Base-by-base conservation (phyloP, 2,888 invertebrate species). In the Zaprionus bogoriensis region DNA sequence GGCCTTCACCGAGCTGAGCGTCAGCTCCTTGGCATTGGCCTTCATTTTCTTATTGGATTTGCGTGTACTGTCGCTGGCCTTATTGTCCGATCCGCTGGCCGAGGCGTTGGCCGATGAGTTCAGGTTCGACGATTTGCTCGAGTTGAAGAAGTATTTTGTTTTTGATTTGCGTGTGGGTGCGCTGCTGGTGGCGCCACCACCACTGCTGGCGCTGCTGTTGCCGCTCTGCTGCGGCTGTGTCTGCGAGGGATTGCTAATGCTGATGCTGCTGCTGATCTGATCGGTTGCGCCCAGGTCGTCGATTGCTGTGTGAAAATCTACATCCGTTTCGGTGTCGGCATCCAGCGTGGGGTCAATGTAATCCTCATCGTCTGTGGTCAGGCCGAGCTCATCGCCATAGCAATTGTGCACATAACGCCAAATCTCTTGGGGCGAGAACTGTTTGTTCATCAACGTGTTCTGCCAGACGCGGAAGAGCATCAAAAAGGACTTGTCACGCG, bases 381-480 rank as follows among this genome's bases (percentile, higher is more conserved):
- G 93, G 41, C 98, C 98, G 76, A 98, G 92, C 92, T 98, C 98
- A 88, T 96, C 96, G 50, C 98, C 98, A 92, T 99, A 99, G 88
- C 96, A 96, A 85, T 95, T 94, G 92, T 98, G 98, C 68, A 98
- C 96, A 94, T 95, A 95, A 91, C 95, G 94, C 97, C 97, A 97
- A 91, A 97, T 93, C 91, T 97, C 96, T 89, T 95, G 95, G 65
- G 94, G 94, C 79, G 93, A 92, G 93, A 96, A 94, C 45, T 94
- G 95, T 93, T 97, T 95, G 91, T 97, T 97, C 93, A 98, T 94
- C 67, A 98, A 94, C 62, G 97, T 97, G 92, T 97, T 98, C 92
- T 98, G 98, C 98, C 98, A 99, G 77, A 98, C 94, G 79, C 97
- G 93, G 92, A 98, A 98, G 90, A 99, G 93, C 96, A 98, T 98